Base-by-base conservation (phyloP, 2,113 vertebrate species). In the Chaetorhynchus papuensis region DNA sequence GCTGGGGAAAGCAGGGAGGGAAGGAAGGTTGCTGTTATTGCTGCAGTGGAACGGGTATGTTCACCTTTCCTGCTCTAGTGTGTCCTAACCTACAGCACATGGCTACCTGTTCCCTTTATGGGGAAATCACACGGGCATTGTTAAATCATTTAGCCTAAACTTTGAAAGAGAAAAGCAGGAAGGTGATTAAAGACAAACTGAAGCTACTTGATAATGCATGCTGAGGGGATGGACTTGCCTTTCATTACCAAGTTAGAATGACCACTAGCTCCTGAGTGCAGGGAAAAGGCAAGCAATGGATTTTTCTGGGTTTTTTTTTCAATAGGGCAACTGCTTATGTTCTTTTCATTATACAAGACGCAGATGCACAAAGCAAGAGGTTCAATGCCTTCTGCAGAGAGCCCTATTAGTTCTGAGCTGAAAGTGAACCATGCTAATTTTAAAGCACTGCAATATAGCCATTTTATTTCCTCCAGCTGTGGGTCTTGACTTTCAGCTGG, bases 391-490 rank as follows among this genome's bases (percentile, higher is more conserved):
- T 95, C 82, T 90, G 54, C 83, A 91, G 76, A 69, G 54, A 90
- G 41, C 10, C 90, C 77, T 83, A 42, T 75, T 92, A 79, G 57
- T 74, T 92, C 84, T 92, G 94, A 96, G 94, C 71, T 89, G 87
- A 97, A 96, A 97, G 20, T 90, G 93, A 96, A 91, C 79, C 66
- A 91, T 18, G 61, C 15, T 97, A 91, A 96, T 96, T 97, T 97
- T 96, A 96, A 98, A 95, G 89, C 49, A 87, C 89, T 89, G 76
- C 77, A 91, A 94, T 93, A 95, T 41, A 96, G 87, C 35, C 24
- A 22, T 95, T 98, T 98, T 97, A 96, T 97, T 98, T 97, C 77
- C 94, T 97, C 84, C 96, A 97, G 84, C 92, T 98, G 93, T 97
- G 83, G 30, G 89, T 94, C 94, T 96, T 97, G 90, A 95, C 61